Base-by-base conservation (phyloP, 2,888 invertebrate genomes). In the Scaptomyza reducta region DNA sequence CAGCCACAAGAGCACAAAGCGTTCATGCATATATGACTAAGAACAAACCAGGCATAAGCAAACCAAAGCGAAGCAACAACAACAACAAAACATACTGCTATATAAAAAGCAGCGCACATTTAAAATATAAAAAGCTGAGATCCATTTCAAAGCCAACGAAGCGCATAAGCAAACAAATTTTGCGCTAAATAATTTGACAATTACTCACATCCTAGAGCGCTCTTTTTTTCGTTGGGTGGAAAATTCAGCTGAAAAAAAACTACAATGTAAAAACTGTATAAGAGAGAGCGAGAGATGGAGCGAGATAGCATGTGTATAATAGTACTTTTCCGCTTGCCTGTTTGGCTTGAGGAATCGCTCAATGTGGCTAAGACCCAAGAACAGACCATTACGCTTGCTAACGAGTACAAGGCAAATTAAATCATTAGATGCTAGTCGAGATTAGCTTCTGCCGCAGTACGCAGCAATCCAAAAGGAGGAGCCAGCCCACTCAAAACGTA, bases 141-240 rank as follows among this genome's bases (percentile, higher is more conserved):
- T 89, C 89, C 90, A 87, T 90, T 90, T 85, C 75, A 79, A 56
- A 81, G 77, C 83, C 89, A 90, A 77, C 90, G 89, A 82, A 89
- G 88, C 90, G 89, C 77, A 87, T 79, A 90, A 83, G 87, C 91
- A 91, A 91, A 91, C 90, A 90, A 90, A 90, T 87, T 90, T 90
- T 91, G 88, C 89, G 90, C 90, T 90, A 90, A 91, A 91, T 90
- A 91, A 91, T 91, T 90, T 90, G 90, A 90, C 90, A 91, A 90
- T 90, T 90, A 90, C 90, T 90, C 90, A 90, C 90, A 88, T 90
- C 77, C 89, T 68, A 55, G 41, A 66, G 70, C 42, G 49, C 27
- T 49, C 57, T 57, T 40, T 16, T 16, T 16, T 16, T 16, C 16
- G 40, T 40, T 54, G 79, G 75, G 55, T 60, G 78, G 81, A 72